phyloP scores from a whole-genome alignment of 2,888 invertebrate species.

The Amphiduros pacificus region DNA sequence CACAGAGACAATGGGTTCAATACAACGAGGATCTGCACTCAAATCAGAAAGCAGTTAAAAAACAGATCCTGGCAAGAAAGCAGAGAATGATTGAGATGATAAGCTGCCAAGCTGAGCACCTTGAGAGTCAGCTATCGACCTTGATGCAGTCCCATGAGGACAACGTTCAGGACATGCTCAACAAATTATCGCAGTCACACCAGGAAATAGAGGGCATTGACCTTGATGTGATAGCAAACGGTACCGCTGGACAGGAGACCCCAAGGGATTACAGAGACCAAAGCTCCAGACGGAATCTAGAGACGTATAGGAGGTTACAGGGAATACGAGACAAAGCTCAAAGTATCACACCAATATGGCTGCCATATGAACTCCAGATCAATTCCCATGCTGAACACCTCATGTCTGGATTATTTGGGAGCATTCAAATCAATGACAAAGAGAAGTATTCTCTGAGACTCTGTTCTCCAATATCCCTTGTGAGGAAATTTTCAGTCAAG shows the following conservation, averaged over 20 bases:
- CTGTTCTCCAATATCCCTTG: neutral
- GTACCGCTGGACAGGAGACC: no score
- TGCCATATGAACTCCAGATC: slow-evolving; percentile 5
- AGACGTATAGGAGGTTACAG: no score
- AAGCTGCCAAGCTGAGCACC: no score
- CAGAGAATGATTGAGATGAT: neutral
- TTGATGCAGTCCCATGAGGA: no score
- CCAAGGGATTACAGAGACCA: no score
- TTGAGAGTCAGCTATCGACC: no score
- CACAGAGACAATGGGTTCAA: neutral
- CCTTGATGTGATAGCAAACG: no score
- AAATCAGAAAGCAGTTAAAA: neutral
- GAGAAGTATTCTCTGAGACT: slow-evolving; percentile 1
- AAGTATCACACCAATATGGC: slow-evolving; percentile 4
- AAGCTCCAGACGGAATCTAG: no score
- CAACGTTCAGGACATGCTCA: no score
- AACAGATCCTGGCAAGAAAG: neutral
- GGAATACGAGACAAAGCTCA: neutral
- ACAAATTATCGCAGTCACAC: no score
- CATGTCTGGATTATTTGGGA: slow-evolving; percentile 3
- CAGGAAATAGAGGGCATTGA: no score
- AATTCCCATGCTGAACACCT: slow-evolving; percentile 4
- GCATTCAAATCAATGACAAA: neutral
- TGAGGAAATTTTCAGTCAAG: slow-evolving; percentile 1
- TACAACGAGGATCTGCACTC: neutral